A percentile compares a stretch with the other conserved stretches of the same genome.
phyloP scores from a whole-genome alignment of 2,113 vertebrate genomes.

The Rhombomys opimus region DNA sequence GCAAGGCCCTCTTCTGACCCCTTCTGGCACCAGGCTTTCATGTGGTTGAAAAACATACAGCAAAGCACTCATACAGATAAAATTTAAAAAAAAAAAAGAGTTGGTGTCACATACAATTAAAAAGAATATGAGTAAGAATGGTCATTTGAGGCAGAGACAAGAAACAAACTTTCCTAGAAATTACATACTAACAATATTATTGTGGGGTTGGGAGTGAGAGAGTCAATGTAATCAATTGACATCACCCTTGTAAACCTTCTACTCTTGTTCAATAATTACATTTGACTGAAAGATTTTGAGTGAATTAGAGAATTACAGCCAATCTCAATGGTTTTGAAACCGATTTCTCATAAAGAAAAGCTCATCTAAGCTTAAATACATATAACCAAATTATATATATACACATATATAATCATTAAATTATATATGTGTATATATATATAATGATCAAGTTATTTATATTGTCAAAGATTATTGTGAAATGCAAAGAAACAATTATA shows the following conservation, averaged over 20 bases:
- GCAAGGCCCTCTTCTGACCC: too few relatives aligned
- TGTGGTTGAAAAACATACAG: background rate
- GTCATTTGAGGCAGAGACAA: background rate
- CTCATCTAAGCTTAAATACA: background rate
- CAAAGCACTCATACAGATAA: background rate
- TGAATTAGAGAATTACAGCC: background rate
- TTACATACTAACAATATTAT: background rate
- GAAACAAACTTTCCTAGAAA: background rate
- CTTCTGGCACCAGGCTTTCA: background rate
- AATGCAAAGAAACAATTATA: conserved; percentile 22
- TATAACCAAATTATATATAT: background rate
- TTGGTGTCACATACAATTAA: background rate
- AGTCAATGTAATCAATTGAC: conserved; percentile 31
- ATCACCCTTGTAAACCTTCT: background rate
- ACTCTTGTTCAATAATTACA: conserved; percentile 38
- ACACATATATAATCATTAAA: background rate
- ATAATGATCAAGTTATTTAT: background rate
- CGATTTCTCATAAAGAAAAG: conserved; percentile 34
- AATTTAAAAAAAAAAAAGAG: background rate
- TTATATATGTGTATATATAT: background rate
- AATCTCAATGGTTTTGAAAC: conserved; percentile 40
- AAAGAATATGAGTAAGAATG: background rate
- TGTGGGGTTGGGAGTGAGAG: background rate
- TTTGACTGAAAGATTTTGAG: conserved; percentile 9
- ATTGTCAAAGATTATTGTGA: conserved; percentile 3